Evolutionary conservation across 2,888 invertebrate species (phyloP).

Genomic region (Bombylius discolor): DNA sequence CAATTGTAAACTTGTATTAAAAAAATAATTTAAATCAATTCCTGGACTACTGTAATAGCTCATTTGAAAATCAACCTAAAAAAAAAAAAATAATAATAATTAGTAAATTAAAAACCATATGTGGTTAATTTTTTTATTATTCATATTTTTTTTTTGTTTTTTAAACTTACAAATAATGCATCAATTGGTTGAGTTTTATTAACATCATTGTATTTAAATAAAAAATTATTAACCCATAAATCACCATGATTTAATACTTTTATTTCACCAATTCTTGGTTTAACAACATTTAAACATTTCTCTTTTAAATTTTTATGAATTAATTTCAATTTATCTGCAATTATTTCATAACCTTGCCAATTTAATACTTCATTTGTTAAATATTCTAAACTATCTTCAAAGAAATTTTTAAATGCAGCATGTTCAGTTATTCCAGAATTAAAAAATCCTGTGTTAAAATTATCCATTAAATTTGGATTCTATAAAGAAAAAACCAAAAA

Average conservation of each 20-base stretch:
- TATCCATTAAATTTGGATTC: constrained; percentile 16
- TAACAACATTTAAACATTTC: not conserved
- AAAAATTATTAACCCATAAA: constrained; percentile 41
- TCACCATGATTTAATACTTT: constrained; percentile 42
- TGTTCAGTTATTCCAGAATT: not conserved
- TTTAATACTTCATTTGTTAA: constrained; percentile 31
- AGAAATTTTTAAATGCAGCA: not conserved
- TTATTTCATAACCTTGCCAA: constrained; percentile 36
- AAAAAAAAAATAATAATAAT: not conserved
- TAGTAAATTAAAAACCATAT: not conserved
- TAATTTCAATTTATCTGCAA: constrained; percentile 33
- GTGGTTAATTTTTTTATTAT: no score
- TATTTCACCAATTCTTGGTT: constrained; percentile 16
- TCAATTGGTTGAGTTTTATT: constrained; percentile 25
- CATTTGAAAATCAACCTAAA: constrained; percentile 34
- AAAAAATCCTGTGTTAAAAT: not conserved
- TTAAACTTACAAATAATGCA: constrained; percentile 33
- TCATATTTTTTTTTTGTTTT: not conserved
- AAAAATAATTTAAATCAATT: constrained; percentile 34
- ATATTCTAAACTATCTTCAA: constrained; percentile 1
- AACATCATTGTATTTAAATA: constrained; percentile 36
- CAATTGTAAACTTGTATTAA: constrained; percentile 30
- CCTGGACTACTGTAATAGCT: constrained; percentile 32
- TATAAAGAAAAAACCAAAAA: not conserved
- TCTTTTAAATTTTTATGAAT: constrained; percentile 27